Evolutionary conservation across 1,140 invertebrate species (phyloP).

Genomic region (Daktulosphaira vitifoliae): DNA sequence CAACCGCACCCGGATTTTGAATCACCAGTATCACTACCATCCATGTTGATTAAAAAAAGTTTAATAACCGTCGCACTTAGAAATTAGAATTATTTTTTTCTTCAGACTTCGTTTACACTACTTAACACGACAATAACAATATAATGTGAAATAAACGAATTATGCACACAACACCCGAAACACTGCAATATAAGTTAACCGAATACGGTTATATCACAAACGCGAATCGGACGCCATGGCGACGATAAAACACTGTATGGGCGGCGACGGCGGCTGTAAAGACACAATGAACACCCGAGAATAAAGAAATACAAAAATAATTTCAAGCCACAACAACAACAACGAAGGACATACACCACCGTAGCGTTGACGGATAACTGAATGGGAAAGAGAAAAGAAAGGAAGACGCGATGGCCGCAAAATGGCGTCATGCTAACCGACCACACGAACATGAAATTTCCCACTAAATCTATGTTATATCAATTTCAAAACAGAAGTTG

Average conservation of each 20-base stretch:
- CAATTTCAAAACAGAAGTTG: too few relatives aligned
- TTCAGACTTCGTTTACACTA: too few relatives aligned
- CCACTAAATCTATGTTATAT: too few relatives aligned
- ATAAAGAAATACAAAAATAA: not conserved
- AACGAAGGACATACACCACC: not conserved
- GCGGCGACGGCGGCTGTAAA: not conserved
- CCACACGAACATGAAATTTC: not conserved
- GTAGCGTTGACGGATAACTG: not conserved
- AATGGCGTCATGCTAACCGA: not conserved
- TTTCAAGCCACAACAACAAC: not conserved
- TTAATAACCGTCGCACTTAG: too few relatives aligned
- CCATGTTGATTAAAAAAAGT: conserved; percentile 9
- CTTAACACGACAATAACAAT: too few relatives aligned
- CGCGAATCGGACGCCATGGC: conserved; percentile 30
- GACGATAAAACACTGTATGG: conserved; percentile 11
- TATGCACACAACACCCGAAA: too few relatives aligned
- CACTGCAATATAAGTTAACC: too few relatives aligned
- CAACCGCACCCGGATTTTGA: conserved; percentile 29
- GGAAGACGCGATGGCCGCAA: conserved; percentile 29
- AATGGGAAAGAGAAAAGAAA: conserved; percentile 22
- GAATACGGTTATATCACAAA: conserved; percentile 3
- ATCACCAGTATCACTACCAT: conserved; percentile 10
- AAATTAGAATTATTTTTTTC: too few relatives aligned
- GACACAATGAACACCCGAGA: conserved; percentile 6
- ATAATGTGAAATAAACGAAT: too few relatives aligned